phyloP scores from a whole-genome alignment of 2,888 invertebrate species.

The Agriopis aurantiaria region DNA sequence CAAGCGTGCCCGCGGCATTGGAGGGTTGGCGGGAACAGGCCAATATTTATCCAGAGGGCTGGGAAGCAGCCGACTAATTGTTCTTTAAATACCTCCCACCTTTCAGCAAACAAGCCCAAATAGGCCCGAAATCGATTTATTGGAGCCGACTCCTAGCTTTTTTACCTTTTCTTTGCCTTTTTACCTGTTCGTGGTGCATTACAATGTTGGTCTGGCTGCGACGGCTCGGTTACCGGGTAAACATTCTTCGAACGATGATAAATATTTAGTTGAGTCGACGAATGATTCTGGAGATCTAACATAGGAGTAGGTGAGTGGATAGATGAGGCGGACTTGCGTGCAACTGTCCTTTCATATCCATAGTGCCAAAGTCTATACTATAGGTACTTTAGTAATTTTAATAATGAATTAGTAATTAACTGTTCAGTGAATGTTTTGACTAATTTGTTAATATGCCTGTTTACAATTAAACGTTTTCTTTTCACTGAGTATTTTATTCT shows the following conservation, averaged over 20 bases:
- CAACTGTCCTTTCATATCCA: not conserved
- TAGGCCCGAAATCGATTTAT: conserved; percentile 69
- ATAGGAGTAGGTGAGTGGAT: conserved; percentile 23
- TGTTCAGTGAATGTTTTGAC: too few relatives aligned
- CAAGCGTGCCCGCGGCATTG: conserved; percentile 75
- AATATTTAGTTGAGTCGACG: conserved; percentile 59
- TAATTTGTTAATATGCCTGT: too few relatives aligned
- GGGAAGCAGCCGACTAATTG: conserved; percentile 84
- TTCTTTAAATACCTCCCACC: conserved; percentile 84
- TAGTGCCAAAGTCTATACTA: not conserved
- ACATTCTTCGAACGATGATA: conserved; percentile 62
- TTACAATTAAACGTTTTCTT: too few relatives aligned
- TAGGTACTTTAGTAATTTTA: too few relatives aligned
- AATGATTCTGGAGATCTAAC: conserved; percentile 35
- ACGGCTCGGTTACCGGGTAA: conserved; percentile 68
- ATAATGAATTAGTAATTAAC: too few relatives aligned
- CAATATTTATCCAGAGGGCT: conserved; percentile 82
- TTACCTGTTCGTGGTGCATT: conserved; percentile 58
- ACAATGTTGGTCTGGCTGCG: conserved; percentile 55
- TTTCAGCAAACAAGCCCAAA: conserved; percentile 78
- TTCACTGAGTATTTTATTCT: too few relatives aligned
- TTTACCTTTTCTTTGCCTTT: conserved; percentile 39
- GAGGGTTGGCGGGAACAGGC: conserved; percentile 84
- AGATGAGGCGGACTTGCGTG: not conserved
- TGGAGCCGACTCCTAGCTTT: conserved; percentile 69